Base-by-base conservation (phyloP, 2,113 vertebrate genomes). In the Pelodiscus sinensis region DNA sequence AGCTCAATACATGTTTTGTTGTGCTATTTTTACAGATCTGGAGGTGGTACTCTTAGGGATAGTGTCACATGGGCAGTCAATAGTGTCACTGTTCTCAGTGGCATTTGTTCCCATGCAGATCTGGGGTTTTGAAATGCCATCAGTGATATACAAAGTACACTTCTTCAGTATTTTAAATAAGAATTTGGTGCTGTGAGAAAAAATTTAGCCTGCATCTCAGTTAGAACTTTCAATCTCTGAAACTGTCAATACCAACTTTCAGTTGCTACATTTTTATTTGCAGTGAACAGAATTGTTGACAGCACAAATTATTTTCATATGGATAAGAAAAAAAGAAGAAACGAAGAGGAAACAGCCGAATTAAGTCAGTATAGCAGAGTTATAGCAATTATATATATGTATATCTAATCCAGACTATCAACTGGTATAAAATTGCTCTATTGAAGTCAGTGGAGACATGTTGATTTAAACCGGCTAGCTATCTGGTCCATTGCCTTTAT, bases 301-400 rank as follows among this genome's bases (percentile, higher is more conserved):
- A 81, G 10, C 58, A 5, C 4, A 77, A 44, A 77, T 77, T 50
- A 0, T 19, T 81, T 79, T 1, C 0, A 1, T 14, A 71, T 60
- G 55, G 38, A 35, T 35, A 1, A 29, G 68, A 81, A 65, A 7
- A 62, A 29, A 8, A 16, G 81, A 73, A 35, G 35, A 65, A 9
- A 21, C 51, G 24, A 54, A 79, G 54, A 55, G 85, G 82, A 3
- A 54, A 25, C 1, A 15, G 18, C 52, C 50, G 62, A 50, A 2
- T 25, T 25, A 1, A 27, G n/a, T 57, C 78, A 38, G 13, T 4
- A 7, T 57, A 79, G 71, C 80, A 68, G n/a, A 8, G 12, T 35
- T 93, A 79, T 16, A 51, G 62, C 71, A 84, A 14, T 52, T 27
- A 22, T 13, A 79, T 51, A 75, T 82, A 10, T 11, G 82, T 60